phyloP scores from a whole-genome alignment of 2,888 invertebrate genomes.

The Perizoma affinitatum region DNA sequence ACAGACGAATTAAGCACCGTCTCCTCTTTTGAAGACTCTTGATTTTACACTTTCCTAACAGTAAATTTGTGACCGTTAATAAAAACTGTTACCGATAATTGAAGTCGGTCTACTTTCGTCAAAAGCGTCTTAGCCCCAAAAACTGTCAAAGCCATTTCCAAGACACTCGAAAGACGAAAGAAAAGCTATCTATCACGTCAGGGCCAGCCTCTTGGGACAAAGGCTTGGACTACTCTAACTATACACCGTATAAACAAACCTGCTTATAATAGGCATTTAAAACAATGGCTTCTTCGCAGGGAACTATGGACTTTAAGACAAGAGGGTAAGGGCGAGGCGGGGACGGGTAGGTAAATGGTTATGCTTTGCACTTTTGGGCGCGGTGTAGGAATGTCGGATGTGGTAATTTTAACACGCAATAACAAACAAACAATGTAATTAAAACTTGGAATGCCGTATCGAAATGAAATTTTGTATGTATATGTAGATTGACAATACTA shows the following conservation, averaged over 20 bases:
- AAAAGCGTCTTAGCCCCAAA: not conserved
- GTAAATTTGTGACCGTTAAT: no score
- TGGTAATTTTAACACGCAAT: slow-evolving; percentile 17
- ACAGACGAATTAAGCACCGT: no score
- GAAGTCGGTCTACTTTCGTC: not conserved
- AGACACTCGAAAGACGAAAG: slow-evolving; percentile 28
- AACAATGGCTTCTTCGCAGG: slow-evolving; percentile 19
- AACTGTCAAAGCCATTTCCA: slow-evolving; percentile 10
- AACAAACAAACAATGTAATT: no score
- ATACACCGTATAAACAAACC: slow-evolving; percentile 27
- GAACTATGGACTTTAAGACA: slow-evolving; percentile 21
- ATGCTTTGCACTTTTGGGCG: slow-evolving; percentile 21
- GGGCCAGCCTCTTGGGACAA: slow-evolving; percentile 33
- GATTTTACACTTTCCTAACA: no score
- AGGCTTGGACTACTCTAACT: slow-evolving; percentile 23
- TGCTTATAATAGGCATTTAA: slow-evolving; percentile 30
- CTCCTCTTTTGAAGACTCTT: no score
- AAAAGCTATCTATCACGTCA: slow-evolving; percentile 37
- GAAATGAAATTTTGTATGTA: no score
- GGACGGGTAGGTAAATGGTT: slow-evolving; percentile 17
- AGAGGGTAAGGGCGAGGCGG: slow-evolving; percentile 23
- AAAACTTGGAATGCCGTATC: no score
- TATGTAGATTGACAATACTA: no score
- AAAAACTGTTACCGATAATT: no score
- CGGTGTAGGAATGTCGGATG: not conserved